Base-by-base conservation (phyloP, 2,797 vertebrate species). In the Denticeps clupeoides region DNA sequence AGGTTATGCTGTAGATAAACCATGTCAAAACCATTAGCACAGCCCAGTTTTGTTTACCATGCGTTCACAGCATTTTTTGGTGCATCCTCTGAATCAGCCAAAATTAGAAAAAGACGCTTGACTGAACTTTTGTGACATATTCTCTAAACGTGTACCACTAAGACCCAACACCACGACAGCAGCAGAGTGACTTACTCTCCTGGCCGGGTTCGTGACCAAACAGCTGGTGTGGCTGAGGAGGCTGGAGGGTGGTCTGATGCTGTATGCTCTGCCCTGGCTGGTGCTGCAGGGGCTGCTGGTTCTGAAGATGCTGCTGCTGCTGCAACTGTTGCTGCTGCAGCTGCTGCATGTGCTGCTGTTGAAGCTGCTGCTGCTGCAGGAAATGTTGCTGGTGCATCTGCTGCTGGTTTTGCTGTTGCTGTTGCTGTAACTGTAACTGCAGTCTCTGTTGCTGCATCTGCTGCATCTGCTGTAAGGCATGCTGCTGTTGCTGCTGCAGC, bases 141-240 rank as follows among this genome's bases (percentile, higher is more conserved):
- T n/a, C n/a, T n/a, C n/a, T 29, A 7, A 3, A 16, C 9, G 15
- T 38, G 38, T n/a, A 21, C 38, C 2, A 3, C 13, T 15, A 23
- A 45, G n/a, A 19, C n/a, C n/a, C n/a, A n/a, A n/a, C n/a, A n/a
- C n/a, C n/a, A n/a, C n/a, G n/a, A n/a, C n/a, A 18, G 2, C n/a
- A 22, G 21, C 2, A 1, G 13, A 12, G 7, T 15, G 40, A 89
- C 92, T 88, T 74, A 98, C 94, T 86, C 51, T 97, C 93, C 53
- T 81, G 77, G 1, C 88, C 81, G 0, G 87, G 89, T 67, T 97
- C 92, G 0, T 98, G 94, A 25, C 93, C 94, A 23, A 88, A 93
- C 5, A 97, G 82, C 12, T 85, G 90, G 3, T 83, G 86, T 24
- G 74, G 68, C 16, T 69, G 75, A 12, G 81, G 75, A 7, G 69